These are phyloP conservation scores for Cryptotis parvus DNA, from an alignment of 2,113 vertebrate species.

Conservation along the genomic window DNA sequence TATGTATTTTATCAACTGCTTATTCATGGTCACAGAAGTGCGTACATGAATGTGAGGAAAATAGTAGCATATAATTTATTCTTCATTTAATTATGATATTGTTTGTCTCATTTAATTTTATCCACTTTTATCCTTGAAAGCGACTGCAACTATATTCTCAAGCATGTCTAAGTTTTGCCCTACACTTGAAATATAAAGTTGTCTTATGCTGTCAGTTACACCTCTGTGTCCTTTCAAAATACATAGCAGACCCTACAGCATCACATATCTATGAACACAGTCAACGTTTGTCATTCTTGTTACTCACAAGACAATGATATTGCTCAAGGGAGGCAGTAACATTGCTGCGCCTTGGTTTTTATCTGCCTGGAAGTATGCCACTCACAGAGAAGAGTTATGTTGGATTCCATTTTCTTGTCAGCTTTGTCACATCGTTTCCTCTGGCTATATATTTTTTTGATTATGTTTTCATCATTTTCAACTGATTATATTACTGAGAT, in stretches of 20 bases:
- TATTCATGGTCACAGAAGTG: not conserved
- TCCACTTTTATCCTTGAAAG: constrained; percentile 9
- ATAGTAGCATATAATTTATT: not conserved
- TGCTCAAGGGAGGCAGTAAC: constrained; percentile 56
- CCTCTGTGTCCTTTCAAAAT: constrained; percentile 44
- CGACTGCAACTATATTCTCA: constrained; percentile 2
- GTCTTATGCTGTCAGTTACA: constrained; percentile 12
- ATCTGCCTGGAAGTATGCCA: constrained; percentile 55
- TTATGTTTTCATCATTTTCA: constrained; percentile 71
- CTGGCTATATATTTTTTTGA: constrained; percentile 66
- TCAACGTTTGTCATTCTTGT: constrained; percentile 34
- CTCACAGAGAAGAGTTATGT: constrained; percentile 43
- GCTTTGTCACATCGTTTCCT: constrained; percentile 46
- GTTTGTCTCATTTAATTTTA: constrained; percentile 42
- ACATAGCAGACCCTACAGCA: not conserved
- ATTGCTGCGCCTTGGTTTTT: constrained; percentile 46
- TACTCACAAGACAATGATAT: constrained; percentile 63
- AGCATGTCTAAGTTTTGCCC: not conserved
- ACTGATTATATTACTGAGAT: constrained; percentile 63
- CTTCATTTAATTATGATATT: not conserved
- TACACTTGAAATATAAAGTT: constrained; percentile 25
- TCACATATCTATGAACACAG: constrained; percentile 21
- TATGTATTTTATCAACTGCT: not conserved
- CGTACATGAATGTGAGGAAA: not conserved
- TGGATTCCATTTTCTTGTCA: constrained; percentile 70